Evolutionary conservation across 2,113 vertebrate species (phyloP), one percentile per base, ranked within the genome.

Genomic region (western clawed frog (Xenopus tropicalis)): DNA sequence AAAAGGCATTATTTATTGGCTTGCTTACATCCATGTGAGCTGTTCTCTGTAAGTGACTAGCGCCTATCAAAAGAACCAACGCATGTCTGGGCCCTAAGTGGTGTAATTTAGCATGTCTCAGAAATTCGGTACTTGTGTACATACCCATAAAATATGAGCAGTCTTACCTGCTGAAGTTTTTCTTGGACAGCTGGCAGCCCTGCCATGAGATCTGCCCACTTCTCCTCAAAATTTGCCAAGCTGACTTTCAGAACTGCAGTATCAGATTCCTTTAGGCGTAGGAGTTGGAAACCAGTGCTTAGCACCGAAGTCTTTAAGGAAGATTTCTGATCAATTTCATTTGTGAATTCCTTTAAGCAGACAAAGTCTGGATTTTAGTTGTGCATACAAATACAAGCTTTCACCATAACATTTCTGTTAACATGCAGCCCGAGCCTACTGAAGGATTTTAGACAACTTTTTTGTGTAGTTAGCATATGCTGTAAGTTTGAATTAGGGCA

Each of bases 161-260:
- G 29, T 6, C 29, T 48, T 54, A 95, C 97, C 92, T 94, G 87
- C 66, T 96, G 92, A 66, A 98, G 87, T 51, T 86, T 86, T 57
- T 92, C 91, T 81, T 93, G 93, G 78, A 93, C 78, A 16, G 72
- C 65, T 11, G 92, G 90, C 8, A 94, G 80, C 0, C 89, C 82
- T 1, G 80, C 74, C 56, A 84, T 80, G 72, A 98, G 84, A 65
- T 86, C 17, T 21, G 87, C 86, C 97, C 97, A 99, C 46, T 87
- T 86, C 71, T 89, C 86, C 75, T 98, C 93, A 11, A 89, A 80
- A 54, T 89, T 90, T 51, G 87, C 81, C 80, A 97, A 80, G 54
- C 79, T 86, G 56, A 88, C 81, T 42, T 84, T 84, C 67, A 95
- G 59, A 0, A 71, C 78, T 1, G 89, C 87, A 1, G 86, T 78